Percentiles rank a stretch among this genome's conserved stretches.
phyloP scores from a whole-genome alignment of 2,113 vertebrate species.

The Lepisosteus osseus region DNA sequence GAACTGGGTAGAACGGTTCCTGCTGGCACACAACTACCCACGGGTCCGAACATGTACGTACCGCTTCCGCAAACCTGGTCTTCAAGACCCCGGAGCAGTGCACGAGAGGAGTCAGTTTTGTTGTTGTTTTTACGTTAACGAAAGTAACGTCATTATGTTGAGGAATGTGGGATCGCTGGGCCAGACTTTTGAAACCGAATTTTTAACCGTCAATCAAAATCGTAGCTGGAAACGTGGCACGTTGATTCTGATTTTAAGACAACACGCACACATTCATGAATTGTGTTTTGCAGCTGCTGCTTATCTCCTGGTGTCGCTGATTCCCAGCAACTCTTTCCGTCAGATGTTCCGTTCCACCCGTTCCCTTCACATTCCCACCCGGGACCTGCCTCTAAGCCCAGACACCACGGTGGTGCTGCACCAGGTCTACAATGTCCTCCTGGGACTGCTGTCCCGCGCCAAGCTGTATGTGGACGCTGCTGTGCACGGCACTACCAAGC shows the following conservation, averaged over 20 bases:
- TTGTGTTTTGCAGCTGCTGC: slow-evolving; percentile 78
- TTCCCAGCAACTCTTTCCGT: slow-evolving; percentile 98
- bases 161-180: too few relatives aligned
- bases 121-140: too few relatives aligned
- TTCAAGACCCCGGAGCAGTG: too few relatives aligned
- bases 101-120: too few relatives aligned
- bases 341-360: slow-evolving; percentile 98
- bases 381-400: slow-evolving; percentile 92
- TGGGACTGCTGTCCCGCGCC: slow-evolving; percentile 90
- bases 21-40: slow-evolving; percentile 97
- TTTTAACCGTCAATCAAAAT: too few relatives aligned
- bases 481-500: slow-evolving; percentile 95
- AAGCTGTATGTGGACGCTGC: slow-evolving; percentile 97
- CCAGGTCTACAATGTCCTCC: slow-evolving; percentile 95
- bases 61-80: background rate
- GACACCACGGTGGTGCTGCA: slow-evolving; percentile 96
- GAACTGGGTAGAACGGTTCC: slow-evolving; percentile 97
- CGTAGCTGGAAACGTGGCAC: too few relatives aligned
- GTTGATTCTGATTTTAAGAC: background rate
- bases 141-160: too few relatives aligned
- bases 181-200: too few relatives aligned
- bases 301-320: slow-evolving; percentile 97
- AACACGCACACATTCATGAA: background rate
- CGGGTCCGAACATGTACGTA: slow-evolving; percentile 95
- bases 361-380: slow-evolving; percentile 92